Base-by-base conservation (phyloP, 1,140 invertebrate species). In the Neotoxoptera formosana region DNA sequence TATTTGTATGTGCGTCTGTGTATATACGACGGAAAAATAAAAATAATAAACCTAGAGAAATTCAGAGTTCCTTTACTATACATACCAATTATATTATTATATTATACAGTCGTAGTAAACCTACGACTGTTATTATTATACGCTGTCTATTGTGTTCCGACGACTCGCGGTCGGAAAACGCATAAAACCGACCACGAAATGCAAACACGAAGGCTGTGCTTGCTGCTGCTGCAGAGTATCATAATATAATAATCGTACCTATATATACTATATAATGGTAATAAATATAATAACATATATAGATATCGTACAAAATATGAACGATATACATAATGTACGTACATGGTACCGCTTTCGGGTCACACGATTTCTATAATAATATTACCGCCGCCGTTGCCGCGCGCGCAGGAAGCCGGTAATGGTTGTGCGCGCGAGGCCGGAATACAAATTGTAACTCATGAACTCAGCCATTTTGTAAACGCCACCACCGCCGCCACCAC, bases 401-500 rank as follows among this genome's bases (percentile, higher is more conserved):
- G 90, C 56, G 56, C 60, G 21, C 90, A 91, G 90, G 90, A 91
- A 91, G 90, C 81, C 81, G 34, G 23, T 67, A 56, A 56, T 83
- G 67, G 67, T 83, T 45, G 45, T n/a, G 60, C 23, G 60, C 76
- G 90, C 23, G 60, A 48, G 67, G 67, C 45, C 60, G 90, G 90
- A 92, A 81, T 92, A 92, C 76, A 92, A 92, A 92, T 92, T 83
- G 60, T n/a, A n/a, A 47, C 67, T 90, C 56, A 30, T 23, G 90
- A 92, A 83, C 90, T 81, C 90, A 76, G 90, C 90, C 90, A 92
- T 92, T 92, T 92, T 92, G 90, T 81, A 83, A 91, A 25, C n/a
- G 67, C 67, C 67, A 25, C 45, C 45, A n/a, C 21, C 51, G 17
- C 84, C 47, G 20, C 67, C 11, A 76, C 76, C 76, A 25, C 20